phyloP scores from a whole-genome alignment of 2,888 invertebrate species.

The Papilio gigon region DNA sequence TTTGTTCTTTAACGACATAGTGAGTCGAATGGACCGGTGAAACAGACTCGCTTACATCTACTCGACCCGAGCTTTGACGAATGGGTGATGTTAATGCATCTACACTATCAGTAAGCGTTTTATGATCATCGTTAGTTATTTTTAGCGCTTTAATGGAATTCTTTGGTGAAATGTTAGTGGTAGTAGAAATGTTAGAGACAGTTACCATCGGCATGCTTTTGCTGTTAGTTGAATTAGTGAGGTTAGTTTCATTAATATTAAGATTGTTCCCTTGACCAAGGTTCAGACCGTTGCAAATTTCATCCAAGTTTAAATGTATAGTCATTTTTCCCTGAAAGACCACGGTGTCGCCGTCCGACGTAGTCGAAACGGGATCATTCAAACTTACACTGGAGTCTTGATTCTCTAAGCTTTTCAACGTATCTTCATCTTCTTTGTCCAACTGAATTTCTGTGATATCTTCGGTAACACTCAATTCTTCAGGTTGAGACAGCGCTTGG shows the following conservation, averaged over 20 bases:
- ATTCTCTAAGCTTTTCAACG: slow-evolving; percentile 79
- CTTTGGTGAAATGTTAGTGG: slow-evolving; percentile 80
- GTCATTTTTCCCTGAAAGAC: slow-evolving; percentile 82
- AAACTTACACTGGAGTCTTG: slow-evolving; percentile 82
- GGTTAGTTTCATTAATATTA: slow-evolving; percentile 62
- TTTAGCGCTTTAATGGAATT: slow-evolving; percentile 78
- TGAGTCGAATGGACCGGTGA: slow-evolving; percentile 49
- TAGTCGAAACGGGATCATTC: slow-evolving; percentile 74
- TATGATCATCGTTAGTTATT: slow-evolving; percentile 54
- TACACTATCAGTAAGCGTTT: slow-evolving; percentile 59
- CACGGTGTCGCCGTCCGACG: slow-evolving; percentile 78
- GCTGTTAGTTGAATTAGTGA: slow-evolving; percentile 69
- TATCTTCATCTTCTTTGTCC: slow-evolving; percentile 80
- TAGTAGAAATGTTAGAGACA: slow-evolving; percentile 81
- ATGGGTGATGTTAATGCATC: slow-evolving; percentile 61
- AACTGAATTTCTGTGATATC: slow-evolving; percentile 78
- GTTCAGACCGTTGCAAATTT: slow-evolving; percentile 76
- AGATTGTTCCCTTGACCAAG: slow-evolving; percentile 71
- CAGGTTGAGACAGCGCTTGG: slow-evolving; percentile 74
- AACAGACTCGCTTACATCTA: slow-evolving; percentile 50
- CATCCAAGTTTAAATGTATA: slow-evolving; percentile 79
- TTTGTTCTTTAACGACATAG: slow-evolving; percentile 54
- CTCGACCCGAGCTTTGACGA: slow-evolving; percentile 57
- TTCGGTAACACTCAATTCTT: slow-evolving; percentile 73
- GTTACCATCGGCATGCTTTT: slow-evolving; percentile 82